phyloP scores from a whole-genome alignment of 2,888 invertebrate genomes.

The Hypsopygia costalis region DNA sequence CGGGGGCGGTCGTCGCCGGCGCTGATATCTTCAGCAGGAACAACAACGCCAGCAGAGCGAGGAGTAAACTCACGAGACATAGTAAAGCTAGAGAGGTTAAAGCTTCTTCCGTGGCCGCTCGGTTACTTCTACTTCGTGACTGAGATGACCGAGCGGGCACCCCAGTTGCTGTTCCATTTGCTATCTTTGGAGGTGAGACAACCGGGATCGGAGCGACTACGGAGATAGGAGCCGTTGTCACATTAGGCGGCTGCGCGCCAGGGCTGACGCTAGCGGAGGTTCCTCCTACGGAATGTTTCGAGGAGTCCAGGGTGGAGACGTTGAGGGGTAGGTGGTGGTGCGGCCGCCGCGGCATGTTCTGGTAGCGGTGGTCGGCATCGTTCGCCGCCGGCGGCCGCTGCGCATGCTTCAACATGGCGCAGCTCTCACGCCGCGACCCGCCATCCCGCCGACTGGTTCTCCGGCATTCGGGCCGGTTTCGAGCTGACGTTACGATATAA shows the following conservation, averaged over 20 bases:
- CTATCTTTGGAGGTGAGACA: slow-evolving; percentile 65
- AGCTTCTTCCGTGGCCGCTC: slow-evolving; percentile 83
- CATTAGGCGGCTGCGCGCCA: slow-evolving; percentile 55
- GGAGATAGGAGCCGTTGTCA: slow-evolving; percentile 36
- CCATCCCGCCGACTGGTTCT: slow-evolving; percentile 69
- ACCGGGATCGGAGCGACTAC: slow-evolving; percentile 51
- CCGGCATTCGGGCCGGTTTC: slow-evolving; percentile 58
- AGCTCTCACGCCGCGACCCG: slow-evolving; percentile 59
- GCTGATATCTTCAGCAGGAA: slow-evolving; percentile 92
- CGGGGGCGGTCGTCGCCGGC: slow-evolving; percentile 81
- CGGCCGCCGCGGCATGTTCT: slow-evolving; percentile 80
- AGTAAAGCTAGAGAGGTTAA: slow-evolving; percentile 91
- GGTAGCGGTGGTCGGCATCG: slow-evolving; percentile 78
- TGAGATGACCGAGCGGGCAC: slow-evolving; percentile 51
- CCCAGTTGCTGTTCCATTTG: slow-evolving; percentile 81
- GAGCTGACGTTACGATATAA: slow-evolving; percentile 9
- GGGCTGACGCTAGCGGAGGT: slow-evolving; percentile 80
- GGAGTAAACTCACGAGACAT: slow-evolving; percentile 90
- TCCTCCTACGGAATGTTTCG: slow-evolving; percentile 83
- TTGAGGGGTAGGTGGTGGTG: slow-evolving; percentile 84
- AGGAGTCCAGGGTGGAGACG: slow-evolving; percentile 84
- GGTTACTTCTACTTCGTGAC: slow-evolving; percentile 51
- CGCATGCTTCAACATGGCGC: slow-evolving; percentile 87
- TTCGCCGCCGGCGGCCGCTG: slow-evolving; percentile 78
- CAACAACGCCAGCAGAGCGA: slow-evolving; percentile 91